Evolutionary conservation across 2,113 vertebrate species (phyloP).

Genomic region (Paratilapia polleni): DNA sequence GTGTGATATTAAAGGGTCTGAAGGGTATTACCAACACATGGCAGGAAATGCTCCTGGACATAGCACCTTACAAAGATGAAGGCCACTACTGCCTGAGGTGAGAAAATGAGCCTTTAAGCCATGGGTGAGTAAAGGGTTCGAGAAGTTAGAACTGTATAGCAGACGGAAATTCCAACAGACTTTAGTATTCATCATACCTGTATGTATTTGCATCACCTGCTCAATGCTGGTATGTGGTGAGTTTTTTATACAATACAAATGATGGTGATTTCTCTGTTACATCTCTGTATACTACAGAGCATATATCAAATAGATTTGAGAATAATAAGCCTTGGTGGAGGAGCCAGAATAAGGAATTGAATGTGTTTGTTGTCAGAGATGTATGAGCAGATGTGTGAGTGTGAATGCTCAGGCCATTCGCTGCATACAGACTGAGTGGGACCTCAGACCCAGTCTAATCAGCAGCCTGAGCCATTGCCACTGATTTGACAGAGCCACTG

Average conservation of each 20-base stretch:
- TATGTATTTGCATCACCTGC: neutral
- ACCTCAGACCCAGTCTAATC: neutral
- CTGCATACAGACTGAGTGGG: neutral
- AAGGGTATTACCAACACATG: slow-evolving; percentile 58
- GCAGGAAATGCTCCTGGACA: slow-evolving; percentile 46
- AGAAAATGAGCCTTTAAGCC: slow-evolving; percentile 10
- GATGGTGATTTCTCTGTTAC: neutral
- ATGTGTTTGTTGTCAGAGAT: no score
- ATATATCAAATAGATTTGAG: neutral
- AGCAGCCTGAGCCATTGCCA: neutral
- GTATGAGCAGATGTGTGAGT: neutral
- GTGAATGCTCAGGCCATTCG: neutral
- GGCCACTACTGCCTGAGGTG: slow-evolving; percentile 64
- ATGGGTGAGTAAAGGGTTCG: neutral
- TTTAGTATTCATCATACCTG: neutral
- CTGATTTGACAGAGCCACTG: neutral
- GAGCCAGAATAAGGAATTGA: neutral
- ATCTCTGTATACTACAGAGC: neutral
- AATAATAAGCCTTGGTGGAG: neutral
- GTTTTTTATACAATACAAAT: neutral
- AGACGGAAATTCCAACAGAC: neutral
- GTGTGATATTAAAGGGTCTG: slow-evolving; percentile 53
- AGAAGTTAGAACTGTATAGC: neutral
- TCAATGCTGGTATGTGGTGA: neutral
- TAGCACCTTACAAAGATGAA: slow-evolving; percentile 57